A percentile compares a stretch with the other conserved stretches of the same genome.
Evolutionary conservation across 2,113 vertebrate species (phyloP).

Genomic region (Lonchura striata): DNA sequence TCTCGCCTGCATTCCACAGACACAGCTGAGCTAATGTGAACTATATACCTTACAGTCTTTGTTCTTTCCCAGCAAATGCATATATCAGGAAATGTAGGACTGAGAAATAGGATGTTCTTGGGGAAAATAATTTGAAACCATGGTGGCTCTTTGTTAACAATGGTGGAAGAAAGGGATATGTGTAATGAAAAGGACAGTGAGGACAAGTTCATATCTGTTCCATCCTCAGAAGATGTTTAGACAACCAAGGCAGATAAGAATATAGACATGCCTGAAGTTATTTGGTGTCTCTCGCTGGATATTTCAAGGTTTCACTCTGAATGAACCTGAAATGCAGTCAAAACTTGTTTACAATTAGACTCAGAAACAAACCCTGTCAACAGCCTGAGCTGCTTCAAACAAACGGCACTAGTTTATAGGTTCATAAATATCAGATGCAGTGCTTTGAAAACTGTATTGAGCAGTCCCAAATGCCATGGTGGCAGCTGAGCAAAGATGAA

Average conservation of each 20-base stretch:
- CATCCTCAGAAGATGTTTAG: neutral
- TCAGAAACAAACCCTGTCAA: neutral
- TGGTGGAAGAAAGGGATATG: neutral
- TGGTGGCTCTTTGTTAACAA: neutral
- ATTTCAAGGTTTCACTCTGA: slow-evolving; percentile 32
- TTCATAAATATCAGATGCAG: slow-evolving; percentile 52
- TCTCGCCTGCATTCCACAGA: neutral
- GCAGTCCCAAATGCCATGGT: neutral
- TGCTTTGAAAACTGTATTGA: slow-evolving; percentile 27
- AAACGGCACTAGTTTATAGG: slow-evolving; percentile 23
- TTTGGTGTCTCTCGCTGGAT: neutral
- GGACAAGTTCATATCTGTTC: neutral
- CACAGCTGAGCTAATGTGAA: neutral
- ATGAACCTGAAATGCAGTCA: slow-evolving; percentile 37
- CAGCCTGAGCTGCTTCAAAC: slow-evolving; percentile 9
- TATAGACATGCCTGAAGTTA: neutral
- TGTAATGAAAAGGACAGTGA: neutral
- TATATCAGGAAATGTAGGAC: neutral
- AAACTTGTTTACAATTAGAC: slow-evolving; percentile 27
- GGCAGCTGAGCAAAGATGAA: slow-evolving; percentile 33
- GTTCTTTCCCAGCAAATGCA: neutral
- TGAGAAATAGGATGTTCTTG: neutral
- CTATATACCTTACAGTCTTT: neutral
- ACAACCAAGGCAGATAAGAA: neutral
- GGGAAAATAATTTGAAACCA: neutral